phyloP scores from a whole-genome alignment of 2,888 invertebrate genomes.

The Mantis religiosa region DNA sequence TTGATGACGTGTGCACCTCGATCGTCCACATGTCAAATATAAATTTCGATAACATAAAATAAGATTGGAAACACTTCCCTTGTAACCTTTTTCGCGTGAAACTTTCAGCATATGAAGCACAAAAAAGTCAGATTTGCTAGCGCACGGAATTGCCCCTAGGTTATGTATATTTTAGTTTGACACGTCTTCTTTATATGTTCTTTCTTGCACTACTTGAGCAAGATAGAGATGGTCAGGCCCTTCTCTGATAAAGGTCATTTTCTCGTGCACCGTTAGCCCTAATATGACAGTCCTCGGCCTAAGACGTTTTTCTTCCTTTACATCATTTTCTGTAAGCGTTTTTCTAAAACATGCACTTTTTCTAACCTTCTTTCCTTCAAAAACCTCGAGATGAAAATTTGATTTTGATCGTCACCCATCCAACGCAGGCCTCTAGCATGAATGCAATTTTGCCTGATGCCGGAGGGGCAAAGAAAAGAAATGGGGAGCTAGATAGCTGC shows the following conservation, averaged over 20 bases:
- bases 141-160: background rate
- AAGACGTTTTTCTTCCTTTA: background rate
- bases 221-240: background rate
- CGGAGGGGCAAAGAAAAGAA: background rate
- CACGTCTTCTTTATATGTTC: background rate
- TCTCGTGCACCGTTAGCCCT: background rate
- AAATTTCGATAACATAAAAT: too few relatives aligned
- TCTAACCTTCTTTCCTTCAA: background rate
- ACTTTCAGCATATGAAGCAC: too few relatives aligned
- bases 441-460: conserved; percentile 3
- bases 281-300: background rate
- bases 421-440: background rate
- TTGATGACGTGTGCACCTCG: too few relatives aligned
- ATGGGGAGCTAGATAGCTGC: background rate
- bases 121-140: background rate
- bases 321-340: background rate
- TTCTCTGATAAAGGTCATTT: background rate
- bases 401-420: conserved; percentile 14
- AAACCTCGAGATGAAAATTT: conserved; percentile 2
- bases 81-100: too few relatives aligned
- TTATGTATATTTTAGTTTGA: background rate
- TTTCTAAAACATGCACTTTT: conserved; percentile 5
- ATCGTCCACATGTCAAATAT: too few relatives aligned
- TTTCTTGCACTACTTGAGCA: background rate
- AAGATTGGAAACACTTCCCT: too few relatives aligned